phyloP scores from a whole-genome alignment of 2,113 vertebrate species.

The Cephalopholis sonnerati region DNA sequence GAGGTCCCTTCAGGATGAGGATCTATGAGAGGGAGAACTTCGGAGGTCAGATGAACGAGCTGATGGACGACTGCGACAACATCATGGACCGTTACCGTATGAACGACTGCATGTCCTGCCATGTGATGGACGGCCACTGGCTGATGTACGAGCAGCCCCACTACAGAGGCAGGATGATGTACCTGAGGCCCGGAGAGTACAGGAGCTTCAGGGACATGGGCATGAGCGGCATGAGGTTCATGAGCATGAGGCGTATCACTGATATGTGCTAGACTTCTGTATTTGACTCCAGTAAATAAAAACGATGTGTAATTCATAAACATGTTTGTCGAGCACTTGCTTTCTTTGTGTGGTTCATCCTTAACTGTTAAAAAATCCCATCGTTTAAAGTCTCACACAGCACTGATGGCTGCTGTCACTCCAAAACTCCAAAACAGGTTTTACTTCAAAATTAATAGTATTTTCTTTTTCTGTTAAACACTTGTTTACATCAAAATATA shows the following conservation, averaged over 20 bases:
- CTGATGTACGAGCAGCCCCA: slow-evolving; percentile 83
- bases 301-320: slow-evolving; percentile 58
- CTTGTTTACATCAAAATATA: not conserved
- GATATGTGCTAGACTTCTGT: slow-evolving; percentile 79
- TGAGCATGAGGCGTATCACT: slow-evolving; percentile 83
- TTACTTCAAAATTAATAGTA: no score
- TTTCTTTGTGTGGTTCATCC: slow-evolving; percentile 9
- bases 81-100: slow-evolving; percentile 69
- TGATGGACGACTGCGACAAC: slow-evolving; percentile 70
- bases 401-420: not conserved
- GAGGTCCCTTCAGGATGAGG: slow-evolving; percentile 81
- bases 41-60: slow-evolving; percentile 59
- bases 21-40: slow-evolving; percentile 84
- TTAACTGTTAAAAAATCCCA: not conserved
- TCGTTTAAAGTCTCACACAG: not conserved
- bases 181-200: slow-evolving; percentile 81
- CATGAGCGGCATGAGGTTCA: slow-evolving; percentile 57
- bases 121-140: slow-evolving; percentile 85
- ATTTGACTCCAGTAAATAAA: slow-evolving; percentile 69
- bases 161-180: slow-evolving; percentile 78
- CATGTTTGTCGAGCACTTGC: not conserved
- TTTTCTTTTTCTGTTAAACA: not conserved
- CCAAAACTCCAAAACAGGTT: no score
- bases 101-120: slow-evolving; percentile 74
- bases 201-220: slow-evolving; percentile 77